phyloP scores from a whole-genome alignment of 1,140 invertebrate genomes.

The Varroa destructor region DNA sequence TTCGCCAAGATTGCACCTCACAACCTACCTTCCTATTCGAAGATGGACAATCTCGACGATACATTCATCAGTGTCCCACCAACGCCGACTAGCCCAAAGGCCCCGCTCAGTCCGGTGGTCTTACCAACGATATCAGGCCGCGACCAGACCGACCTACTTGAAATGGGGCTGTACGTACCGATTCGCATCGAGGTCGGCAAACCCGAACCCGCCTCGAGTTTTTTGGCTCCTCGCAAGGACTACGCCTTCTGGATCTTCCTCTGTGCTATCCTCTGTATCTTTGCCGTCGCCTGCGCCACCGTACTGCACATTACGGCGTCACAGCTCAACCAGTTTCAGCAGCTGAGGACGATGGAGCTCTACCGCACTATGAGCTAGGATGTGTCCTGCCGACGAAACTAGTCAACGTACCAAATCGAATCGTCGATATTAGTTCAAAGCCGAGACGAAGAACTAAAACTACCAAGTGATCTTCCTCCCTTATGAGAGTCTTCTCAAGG shows the following conservation, averaged over 20 bases:
- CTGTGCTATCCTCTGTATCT: slow-evolving; percentile 24
- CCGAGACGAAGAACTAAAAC: background rate
- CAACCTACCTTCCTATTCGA: slow-evolving; percentile 16
- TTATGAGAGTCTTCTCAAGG: no score
- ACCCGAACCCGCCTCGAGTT: background rate
- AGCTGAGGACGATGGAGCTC: slow-evolving; percentile 24
- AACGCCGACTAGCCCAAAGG: slow-evolving; percentile 10
- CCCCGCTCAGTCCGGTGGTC: background rate
- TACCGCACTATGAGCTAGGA: slow-evolving; percentile 1
- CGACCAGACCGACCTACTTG: slow-evolving; percentile 1
- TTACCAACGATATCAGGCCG: background rate
- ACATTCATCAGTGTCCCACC: slow-evolving; percentile 26
- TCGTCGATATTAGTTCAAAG: background rate
- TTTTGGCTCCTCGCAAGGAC: slow-evolving; percentile 12
- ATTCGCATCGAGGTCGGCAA: slow-evolving; percentile 21
- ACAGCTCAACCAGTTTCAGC: slow-evolving; percentile 26
- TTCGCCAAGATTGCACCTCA: no score
- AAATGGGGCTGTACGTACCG: slow-evolving; percentile 18
- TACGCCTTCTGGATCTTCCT: slow-evolving; percentile 28
- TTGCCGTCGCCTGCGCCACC: slow-evolving; percentile 22
- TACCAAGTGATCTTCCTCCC: background rate
- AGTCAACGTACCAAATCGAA: slow-evolving; percentile 22
- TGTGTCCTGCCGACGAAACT: background rate
- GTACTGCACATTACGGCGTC: slow-evolving; percentile 18
- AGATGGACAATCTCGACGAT: slow-evolving; percentile 26